Evolutionary conservation across 2,113 vertebrate species (phyloP).

Genomic region (Nothobranchius kuhntae): DNA sequence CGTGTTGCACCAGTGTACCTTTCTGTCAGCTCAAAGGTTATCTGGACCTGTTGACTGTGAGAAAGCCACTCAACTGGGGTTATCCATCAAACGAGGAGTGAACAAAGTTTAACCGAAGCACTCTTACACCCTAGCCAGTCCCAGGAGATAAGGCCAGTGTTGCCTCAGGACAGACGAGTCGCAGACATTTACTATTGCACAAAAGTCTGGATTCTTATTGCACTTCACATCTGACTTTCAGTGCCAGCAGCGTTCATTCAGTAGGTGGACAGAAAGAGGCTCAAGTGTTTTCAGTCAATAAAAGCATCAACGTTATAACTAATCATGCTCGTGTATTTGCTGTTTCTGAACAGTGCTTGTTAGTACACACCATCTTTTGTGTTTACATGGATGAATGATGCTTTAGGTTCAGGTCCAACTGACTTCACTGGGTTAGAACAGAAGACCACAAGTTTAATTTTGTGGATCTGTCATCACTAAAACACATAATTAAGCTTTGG

Average conservation of each 20-base stretch:
- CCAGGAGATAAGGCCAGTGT: conserved; percentile 15
- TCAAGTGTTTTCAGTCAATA: neutral
- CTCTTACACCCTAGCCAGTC: conserved; percentile 2
- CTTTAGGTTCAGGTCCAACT: neutral
- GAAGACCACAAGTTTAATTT: conserved; percentile 15
- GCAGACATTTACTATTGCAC: conserved; percentile 24
- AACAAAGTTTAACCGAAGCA: conserved; percentile 15
- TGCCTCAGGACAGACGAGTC: conserved; percentile 35
- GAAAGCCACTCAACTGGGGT: conserved; percentile 39
- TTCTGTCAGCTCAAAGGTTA: conserved; percentile 66
- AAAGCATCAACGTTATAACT: neutral
- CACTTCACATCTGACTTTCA: conserved; percentile 25
- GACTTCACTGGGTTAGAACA: conserved; percentile 29
- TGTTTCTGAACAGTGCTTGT: neutral
- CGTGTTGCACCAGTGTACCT: conserved; percentile 51
- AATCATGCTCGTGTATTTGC: neutral
- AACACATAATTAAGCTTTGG: neutral
- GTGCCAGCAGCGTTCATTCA: conserved; percentile 2
- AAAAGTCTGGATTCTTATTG: conserved; percentile 21
- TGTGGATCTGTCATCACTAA: conserved; percentile 12
- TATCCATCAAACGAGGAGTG: conserved; percentile 9
- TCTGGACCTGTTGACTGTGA: conserved; percentile 58
- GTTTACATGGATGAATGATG: neutral
- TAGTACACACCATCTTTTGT: too few species aligned
- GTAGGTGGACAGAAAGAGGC: conserved; percentile 7